Evolutionary conservation across 2,888 invertebrate species (phyloP).

Genomic region (Criorhina ranunculi): DNA sequence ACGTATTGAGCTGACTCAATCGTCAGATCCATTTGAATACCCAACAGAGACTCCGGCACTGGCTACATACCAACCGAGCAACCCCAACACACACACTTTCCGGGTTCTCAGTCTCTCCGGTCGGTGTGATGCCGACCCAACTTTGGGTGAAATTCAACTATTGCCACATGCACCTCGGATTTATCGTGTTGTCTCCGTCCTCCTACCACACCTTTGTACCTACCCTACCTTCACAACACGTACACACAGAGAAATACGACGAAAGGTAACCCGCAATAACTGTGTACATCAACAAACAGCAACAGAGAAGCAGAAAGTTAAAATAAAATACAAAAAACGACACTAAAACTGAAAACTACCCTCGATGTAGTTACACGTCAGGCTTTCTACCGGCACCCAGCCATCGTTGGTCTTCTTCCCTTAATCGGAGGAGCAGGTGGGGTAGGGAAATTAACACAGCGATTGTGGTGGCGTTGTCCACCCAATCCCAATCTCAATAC

Average conservation of each 20-base stretch:
- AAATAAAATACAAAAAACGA: constrained; percentile 37
- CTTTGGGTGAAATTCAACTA: constrained; percentile 67
- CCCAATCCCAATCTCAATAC: constrained; percentile 22
- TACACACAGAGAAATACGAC: constrained; percentile 52
- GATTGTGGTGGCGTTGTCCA: constrained; percentile 50
- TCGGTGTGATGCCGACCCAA: constrained; percentile 40
- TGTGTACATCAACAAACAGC: constrained; percentile 66
- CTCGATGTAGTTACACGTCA: constrained; percentile 63
- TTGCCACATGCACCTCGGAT: constrained; percentile 62
- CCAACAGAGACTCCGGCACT: constrained; percentile 70
- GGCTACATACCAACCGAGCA: constrained; percentile 51
- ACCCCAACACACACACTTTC: constrained; percentile 66
- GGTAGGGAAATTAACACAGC: constrained; percentile 45
- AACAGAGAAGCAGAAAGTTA: constrained; percentile 25
- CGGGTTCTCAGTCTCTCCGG: constrained; percentile 40
- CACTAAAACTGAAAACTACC: constrained; percentile 73
- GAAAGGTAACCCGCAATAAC: constrained; percentile 74
- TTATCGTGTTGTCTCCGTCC: constrained; percentile 65
- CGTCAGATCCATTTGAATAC: constrained; percentile 76
- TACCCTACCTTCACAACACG: constrained; percentile 28
- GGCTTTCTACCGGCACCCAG: constrained; percentile 30
- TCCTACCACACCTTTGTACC: constrained; percentile 53
- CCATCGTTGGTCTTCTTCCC: constrained; percentile 26
- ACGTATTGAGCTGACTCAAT: constrained; percentile 74
- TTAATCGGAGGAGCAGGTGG: constrained; percentile 34